Percentiles rank a stretch among this genome's conserved stretches.
These are phyloP conservation scores for Romanogobio albipinnatus DNA, from an alignment of 2,113 vertebrate genomes.

Conservation along the genomic window DNA sequence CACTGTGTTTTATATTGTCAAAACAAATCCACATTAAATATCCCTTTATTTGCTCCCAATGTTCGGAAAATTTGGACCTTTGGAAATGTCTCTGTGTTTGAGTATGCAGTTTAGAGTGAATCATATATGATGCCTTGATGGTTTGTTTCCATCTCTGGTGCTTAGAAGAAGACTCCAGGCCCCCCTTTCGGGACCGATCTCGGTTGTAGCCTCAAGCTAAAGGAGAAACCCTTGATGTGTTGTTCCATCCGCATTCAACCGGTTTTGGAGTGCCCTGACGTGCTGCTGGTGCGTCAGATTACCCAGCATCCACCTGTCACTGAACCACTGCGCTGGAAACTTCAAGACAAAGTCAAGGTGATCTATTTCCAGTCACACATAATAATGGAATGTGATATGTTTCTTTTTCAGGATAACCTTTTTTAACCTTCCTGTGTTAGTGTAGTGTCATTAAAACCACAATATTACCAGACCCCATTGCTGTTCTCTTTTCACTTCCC, in stretches of 20 bases:
- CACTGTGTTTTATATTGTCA: neutral
- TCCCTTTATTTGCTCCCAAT: neutral
- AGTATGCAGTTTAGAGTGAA: neutral
- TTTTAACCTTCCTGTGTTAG: neutral
- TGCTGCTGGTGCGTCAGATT: conserved; percentile 84
- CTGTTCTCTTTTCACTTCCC: conserved; percentile 1
- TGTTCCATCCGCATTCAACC: conserved; percentile 25
- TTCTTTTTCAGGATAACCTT: neutral
- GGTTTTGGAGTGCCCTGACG: conserved; percentile 76
- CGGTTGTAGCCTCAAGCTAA: conserved; percentile 74
- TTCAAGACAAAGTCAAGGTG: conserved; percentile 86
- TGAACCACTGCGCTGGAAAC: conserved; percentile 64
- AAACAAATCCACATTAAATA: neutral
- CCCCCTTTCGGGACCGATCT: conserved; percentile 62
- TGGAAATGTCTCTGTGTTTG: neutral
- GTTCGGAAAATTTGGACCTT: too few relatives aligned
- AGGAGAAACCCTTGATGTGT: conserved; percentile 46
- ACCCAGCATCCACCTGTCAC: conserved; percentile 77
- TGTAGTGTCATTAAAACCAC: neutral
- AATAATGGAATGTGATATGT: neutral
- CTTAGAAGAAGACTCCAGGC: conserved; percentile 73
- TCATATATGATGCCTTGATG: neutral
- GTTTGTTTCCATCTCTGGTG: neutral
- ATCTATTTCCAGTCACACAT: neutral
- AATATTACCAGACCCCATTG: neutral